Percentiles rank a stretch among this genome's conserved stretches.
These are phyloP conservation scores for Rhadina sibilatrix DNA, from an alignment of 2,113 vertebrate genomes.

Conservation along the genomic window DNA sequence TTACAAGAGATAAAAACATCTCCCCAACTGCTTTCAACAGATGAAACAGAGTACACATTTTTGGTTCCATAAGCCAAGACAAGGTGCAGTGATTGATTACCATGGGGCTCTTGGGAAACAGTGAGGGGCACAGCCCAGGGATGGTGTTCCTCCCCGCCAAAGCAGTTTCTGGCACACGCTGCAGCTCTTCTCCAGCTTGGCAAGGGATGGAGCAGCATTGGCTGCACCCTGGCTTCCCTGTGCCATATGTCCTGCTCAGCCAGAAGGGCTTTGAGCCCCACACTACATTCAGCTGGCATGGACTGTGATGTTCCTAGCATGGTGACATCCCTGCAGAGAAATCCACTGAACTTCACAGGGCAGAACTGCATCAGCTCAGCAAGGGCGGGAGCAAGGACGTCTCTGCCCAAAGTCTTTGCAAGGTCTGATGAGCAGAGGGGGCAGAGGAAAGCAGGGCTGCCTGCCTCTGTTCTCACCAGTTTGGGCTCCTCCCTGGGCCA, in stretches of 20 bases:
- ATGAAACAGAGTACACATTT: too few species aligned
- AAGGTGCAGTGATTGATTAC: background rate
- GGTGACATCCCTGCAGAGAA: background rate
- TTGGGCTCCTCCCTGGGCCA: background rate
- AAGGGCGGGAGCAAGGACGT: background rate
- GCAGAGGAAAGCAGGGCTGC: background rate
- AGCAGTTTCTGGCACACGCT: background rate
- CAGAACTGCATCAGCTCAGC: background rate
- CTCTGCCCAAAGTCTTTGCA: background rate
- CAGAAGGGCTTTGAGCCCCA: fast-evolving
- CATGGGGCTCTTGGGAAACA: background rate
- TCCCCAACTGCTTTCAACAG: too few species aligned
- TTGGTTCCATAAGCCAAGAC: too few species aligned
- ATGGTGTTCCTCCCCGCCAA: background rate
- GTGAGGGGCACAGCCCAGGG: background rate
- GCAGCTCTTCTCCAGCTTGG: background rate
- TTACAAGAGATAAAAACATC: too few species aligned
- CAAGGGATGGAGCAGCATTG: background rate
- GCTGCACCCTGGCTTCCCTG: background rate
- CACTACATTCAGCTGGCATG: fast-evolving
- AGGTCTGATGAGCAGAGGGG: background rate
- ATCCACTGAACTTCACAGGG: background rate
- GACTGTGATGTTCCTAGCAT: background rate
- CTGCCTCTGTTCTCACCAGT: background rate
- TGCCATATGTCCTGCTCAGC: background rate